phyloP scores from a whole-genome alignment of 2,888 invertebrate species.

The Amiota communis region DNA sequence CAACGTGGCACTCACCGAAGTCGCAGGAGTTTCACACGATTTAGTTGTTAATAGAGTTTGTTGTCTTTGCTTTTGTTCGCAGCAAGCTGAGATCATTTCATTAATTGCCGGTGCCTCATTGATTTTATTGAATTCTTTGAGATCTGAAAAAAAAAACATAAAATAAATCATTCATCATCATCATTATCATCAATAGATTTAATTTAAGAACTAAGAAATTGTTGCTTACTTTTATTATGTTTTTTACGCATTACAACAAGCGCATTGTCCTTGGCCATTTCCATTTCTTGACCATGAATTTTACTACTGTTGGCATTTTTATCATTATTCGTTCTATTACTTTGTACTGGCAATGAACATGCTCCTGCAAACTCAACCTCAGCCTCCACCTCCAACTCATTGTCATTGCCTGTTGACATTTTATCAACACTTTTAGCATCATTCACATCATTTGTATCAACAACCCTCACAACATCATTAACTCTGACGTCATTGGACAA shows the following conservation, averaged over 20 bases:
- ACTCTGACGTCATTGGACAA: slow-evolving; percentile 59
- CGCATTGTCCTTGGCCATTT: slow-evolving; percentile 15
- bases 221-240: slow-evolving; percentile 53
- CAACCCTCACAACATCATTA: slow-evolving; percentile 43
- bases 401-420: slow-evolving; percentile 18
- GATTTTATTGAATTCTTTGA: slow-evolving; percentile 53
- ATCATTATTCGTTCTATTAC: slow-evolving; percentile 22
- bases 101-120: slow-evolving; percentile 42
- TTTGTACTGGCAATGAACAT: not conserved
- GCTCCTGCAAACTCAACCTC: slow-evolving; percentile 14
- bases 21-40: slow-evolving; percentile 61
- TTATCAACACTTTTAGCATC: slow-evolving; percentile 33
- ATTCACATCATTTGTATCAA: slow-evolving; percentile 36
- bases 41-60: slow-evolving; percentile 63
- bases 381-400: not conserved
- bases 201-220: too few relatives aligned
- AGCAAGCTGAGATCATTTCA: not conserved
- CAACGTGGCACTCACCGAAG: slow-evolving; percentile 46
- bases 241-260: slow-evolving; percentile 43
- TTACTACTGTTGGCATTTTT: not conserved
- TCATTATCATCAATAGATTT: too few relatives aligned
- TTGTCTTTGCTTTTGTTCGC: slow-evolving; percentile 49
- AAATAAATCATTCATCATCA: slow-evolving; percentile 13
- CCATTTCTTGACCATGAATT: slow-evolving; percentile 25
- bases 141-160: slow-evolving; percentile 36